Base-by-base conservation (phyloP, 2,888 invertebrate species). In the Escarpia spicata region DNA sequence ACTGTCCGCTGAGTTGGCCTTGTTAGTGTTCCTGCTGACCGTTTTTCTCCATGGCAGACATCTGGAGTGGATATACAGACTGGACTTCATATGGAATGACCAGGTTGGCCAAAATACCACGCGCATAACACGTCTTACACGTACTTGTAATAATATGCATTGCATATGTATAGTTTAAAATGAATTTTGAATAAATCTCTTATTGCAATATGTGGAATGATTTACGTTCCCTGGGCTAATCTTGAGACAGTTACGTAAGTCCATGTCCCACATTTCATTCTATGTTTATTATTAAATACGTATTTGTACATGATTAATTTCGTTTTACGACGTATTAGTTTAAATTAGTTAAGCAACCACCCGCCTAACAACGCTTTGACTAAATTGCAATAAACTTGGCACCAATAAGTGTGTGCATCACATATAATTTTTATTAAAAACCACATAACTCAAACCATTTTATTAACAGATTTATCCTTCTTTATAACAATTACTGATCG, bases 11-110 rank as follows among this genome's bases (percentile, higher is more conserved):
- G 43, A 93, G 8, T 95, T 98, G 93, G 98, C 98, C 97, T 97
- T 98, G 92, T 96, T 98, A 92, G 98, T 98, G 95, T 98, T 98
- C 95, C 98, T 98, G 94, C 96, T 98, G 95, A 98, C 98, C 6
- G 98, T 99, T 94, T 97, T 98, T 93, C 97, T 98, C 92, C 98
- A 98, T 96, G 98, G 98, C 0, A 97, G 98, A 94, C 97, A 98
- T 95, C 97, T 96, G 97, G 98, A 99, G 97, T 98, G 95, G 98
- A 98, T 98, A 92, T 98, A 98, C 43, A 97, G 98, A 52, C 95
- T 97, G 89, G 97, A 97, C 95, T 97, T 97, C 95, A 95, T 97
- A 3, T 97, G 97, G 97, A 97, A 97, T 95, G 95, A 96, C 92
- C 97, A 97, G 96, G 97, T 97, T 93, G 89, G 91, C 15, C 52